A percentile compares a stretch with the other conserved stretches of the same genome.
These are phyloP conservation scores for Podarcis muralis DNA, from an alignment of 2,113 vertebrate species.

Conservation along the genomic window DNA sequence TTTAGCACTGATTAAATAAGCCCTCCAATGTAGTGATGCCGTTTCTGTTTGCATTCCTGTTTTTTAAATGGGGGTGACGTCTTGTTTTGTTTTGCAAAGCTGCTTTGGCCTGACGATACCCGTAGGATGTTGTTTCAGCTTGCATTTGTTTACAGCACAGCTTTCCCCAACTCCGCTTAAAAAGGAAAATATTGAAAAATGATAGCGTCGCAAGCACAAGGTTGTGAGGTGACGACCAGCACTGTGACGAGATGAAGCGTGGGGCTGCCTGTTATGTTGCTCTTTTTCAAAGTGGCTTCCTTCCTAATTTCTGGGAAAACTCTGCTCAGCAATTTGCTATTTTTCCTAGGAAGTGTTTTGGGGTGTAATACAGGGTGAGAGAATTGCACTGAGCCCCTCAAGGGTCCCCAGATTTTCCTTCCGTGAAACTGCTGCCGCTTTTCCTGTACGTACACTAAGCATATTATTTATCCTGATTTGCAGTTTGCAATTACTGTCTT, in stretches of 20 bases:
- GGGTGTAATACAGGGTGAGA: background rate
- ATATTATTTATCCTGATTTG: background rate
- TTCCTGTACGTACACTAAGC: background rate
- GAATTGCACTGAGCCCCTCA: slow-evolving; percentile 25
- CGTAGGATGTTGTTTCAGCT: background rate
- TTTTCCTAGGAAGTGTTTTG: background rate
- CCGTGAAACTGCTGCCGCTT: background rate
- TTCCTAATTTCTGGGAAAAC: slow-evolving; percentile 1
- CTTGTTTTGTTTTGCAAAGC: background rate
- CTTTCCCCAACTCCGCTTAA: background rate
- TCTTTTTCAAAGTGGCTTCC: background rate
- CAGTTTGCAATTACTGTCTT: slow-evolving; percentile 61
- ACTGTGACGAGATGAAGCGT: background rate
- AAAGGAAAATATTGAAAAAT: no score
- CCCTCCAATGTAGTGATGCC: background rate
- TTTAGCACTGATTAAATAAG: slow-evolving; percentile 2
- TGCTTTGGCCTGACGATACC: background rate
- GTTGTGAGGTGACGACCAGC: background rate
- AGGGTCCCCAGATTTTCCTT: slow-evolving; percentile 43
- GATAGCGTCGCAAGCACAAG: background rate
- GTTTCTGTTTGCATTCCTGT: background rate
- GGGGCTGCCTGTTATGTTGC: background rate
- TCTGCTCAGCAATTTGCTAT: background rate
- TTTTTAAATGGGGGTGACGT: background rate
- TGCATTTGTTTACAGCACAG: background rate